Conservation (phyloP, 2,888 invertebrate species). For the Megamerina dolium region DNA sequence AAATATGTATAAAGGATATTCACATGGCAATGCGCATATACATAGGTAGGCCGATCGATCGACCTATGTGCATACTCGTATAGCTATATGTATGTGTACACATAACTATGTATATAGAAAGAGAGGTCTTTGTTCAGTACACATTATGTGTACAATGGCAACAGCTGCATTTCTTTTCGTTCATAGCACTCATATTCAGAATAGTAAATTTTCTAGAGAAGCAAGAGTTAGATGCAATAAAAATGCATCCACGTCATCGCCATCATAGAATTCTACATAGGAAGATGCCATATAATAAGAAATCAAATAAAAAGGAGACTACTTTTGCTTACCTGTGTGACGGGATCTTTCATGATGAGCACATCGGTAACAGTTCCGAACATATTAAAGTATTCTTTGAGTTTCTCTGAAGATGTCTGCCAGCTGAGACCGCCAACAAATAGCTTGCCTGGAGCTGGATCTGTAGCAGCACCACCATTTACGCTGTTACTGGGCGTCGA, state of each 20-base stretch:
- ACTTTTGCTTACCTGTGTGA: conserved; percentile 69
- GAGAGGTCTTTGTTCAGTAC: too few species aligned
- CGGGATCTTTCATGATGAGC: conserved; percentile 89
- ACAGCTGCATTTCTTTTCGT: too few species aligned
- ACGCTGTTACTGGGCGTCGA: conserved; percentile 61
- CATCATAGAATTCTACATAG: too few species aligned
- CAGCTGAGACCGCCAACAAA: conserved; percentile 89
- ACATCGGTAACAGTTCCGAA: conserved; percentile 88
- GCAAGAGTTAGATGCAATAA: background rate
- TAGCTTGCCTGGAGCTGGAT: conserved; percentile 76
- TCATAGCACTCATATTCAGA: too few species aligned
- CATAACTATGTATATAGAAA: too few species aligned
- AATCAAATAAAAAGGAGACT: conserved; percentile 19
- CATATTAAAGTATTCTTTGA: conserved; percentile 88
- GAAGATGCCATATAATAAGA: too few species aligned
- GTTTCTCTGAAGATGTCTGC: conserved; percentile 88
- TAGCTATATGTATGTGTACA: too few species aligned
- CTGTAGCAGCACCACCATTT: conserved; percentile 51
- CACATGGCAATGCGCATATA: too few species aligned
- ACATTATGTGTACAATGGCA: too few species aligned
- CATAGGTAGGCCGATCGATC: too few species aligned
- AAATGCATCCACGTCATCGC: background rate
- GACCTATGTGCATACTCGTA: too few species aligned
- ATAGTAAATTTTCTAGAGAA: background rate
- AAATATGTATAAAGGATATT: too few species aligned